Percentiles rank a stretch among this genome's conserved stretches.
Conservation (phyloP, 2,797 vertebrate species). For the Anableps anableps region DNA sequence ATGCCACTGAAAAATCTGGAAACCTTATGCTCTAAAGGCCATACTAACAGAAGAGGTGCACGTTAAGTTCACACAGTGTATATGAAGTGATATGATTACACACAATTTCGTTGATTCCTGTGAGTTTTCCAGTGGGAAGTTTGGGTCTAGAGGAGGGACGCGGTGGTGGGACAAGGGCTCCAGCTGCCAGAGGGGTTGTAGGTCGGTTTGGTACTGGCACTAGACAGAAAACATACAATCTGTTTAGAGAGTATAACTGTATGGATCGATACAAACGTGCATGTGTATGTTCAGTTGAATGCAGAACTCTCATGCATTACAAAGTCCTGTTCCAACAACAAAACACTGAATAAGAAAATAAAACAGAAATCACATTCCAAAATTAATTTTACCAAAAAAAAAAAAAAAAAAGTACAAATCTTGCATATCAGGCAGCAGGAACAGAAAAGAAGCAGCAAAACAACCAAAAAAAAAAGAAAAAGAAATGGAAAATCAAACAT, state of each 20-base stretch:
- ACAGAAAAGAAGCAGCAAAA: constrained; percentile 15
- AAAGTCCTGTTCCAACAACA: constrained; percentile 9
- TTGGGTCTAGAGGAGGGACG: constrained; percentile 95
- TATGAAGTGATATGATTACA: constrained; percentile 52
- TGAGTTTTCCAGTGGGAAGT: constrained; percentile 89
- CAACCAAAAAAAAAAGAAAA: constrained; percentile 16
- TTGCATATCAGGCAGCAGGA: constrained; percentile 45
- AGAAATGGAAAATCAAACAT: constrained; percentile 9
- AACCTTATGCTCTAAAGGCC: background rate
- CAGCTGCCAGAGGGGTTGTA: constrained; percentile 88
- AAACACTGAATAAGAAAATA: constrained; percentile 23
- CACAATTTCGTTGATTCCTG: constrained; percentile 97
- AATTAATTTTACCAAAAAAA: constrained; percentile 21
- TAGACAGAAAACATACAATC: constrained; percentile 22
- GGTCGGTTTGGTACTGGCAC: constrained; percentile 83
- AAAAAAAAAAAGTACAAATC: constrained; percentile 8
- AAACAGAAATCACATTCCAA: constrained; percentile 37
- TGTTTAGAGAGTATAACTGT: constrained; percentile 5
- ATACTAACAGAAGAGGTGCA: background rate
- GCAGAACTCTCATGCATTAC: constrained; percentile 51
- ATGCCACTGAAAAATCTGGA: background rate
- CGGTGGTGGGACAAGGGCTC: constrained; percentile 92
- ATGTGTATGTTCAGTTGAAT: constrained; percentile 2
- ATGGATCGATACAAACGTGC: background rate
- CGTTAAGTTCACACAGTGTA: background rate